These are phyloP conservation scores for Podargus strigoides DNA, from an alignment of 2,797 vertebrate genomes.

Conservation along the genomic window DNA sequence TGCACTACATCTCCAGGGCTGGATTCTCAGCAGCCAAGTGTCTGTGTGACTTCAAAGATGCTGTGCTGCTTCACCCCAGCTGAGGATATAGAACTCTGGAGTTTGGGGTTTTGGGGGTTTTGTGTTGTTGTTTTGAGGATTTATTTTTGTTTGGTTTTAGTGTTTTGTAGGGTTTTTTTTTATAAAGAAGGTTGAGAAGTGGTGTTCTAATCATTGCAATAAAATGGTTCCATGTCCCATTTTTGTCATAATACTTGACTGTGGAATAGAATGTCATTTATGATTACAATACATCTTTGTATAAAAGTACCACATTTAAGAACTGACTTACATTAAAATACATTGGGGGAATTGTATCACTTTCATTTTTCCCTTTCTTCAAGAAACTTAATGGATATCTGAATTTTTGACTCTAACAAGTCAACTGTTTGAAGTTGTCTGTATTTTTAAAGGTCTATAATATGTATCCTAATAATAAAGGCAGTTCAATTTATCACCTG, in stretches of 20 bases:
- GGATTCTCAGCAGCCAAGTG: background rate
- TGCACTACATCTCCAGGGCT: background rate
- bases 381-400: background rate
- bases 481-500: background rate
- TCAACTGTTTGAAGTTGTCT: background rate
- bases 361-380: background rate
- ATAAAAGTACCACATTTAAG: conserved; percentile 38
- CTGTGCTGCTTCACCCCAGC: background rate
- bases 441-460: background rate
- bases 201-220: conserved; percentile 26
- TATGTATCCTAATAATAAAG: background rate
- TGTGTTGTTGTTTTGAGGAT: background rate
- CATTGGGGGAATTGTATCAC: conserved; percentile 5
- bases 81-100: background rate
- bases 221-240: background rate
- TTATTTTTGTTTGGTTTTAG: background rate
- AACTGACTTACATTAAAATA: conserved; percentile 52
- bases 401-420: conserved; percentile 20
- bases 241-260: conserved; percentile 19
- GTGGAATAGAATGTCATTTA: conserved; percentile 30
- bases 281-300: conserved; percentile 51
- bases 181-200: conserved; percentile 3
- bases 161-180: background rate
- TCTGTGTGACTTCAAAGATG: background rate
- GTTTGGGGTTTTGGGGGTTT: background rate